Conservation (phyloP, 2,113 vertebrate genomes). For the Engystomops pustulosus region DNA sequence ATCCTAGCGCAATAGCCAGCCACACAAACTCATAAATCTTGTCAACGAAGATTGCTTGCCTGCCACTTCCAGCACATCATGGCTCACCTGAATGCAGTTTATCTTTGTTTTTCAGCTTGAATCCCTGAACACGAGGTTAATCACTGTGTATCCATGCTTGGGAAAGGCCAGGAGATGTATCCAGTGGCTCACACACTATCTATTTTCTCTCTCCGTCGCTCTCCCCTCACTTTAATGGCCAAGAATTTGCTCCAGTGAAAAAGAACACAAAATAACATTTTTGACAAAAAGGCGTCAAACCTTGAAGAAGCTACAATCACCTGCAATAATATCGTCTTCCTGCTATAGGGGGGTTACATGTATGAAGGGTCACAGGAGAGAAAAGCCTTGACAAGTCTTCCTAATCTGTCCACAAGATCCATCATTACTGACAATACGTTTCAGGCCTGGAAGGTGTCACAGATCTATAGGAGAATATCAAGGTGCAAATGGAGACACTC, state of each 20-base stretch:
- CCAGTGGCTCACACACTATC: conserved; percentile 7
- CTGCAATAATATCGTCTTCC: neutral
- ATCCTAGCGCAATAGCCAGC: conserved; percentile 31
- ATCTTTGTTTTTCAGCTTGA: conserved; percentile 60
- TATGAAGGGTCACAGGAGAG: neutral
- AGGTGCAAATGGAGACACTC: neutral
- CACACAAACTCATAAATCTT: conserved; percentile 55
- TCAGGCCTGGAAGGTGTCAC: neutral
- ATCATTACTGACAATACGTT: neutral
- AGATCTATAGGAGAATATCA: neutral
- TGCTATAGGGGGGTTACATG: neutral
- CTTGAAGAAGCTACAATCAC: neutral
- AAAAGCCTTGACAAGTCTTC: neutral
- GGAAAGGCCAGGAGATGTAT: conserved; percentile 29
- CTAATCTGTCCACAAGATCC: neutral
- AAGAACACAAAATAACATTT: conserved; percentile 18
- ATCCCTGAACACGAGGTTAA: conserved; percentile 58
- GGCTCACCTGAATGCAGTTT: conserved; percentile 53
- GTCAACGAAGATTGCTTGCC: conserved; percentile 52
- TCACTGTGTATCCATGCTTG: conserved; percentile 47
- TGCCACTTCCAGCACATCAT: conserved; percentile 53
- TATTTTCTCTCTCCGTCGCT: neutral
- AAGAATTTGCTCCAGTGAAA: neutral
- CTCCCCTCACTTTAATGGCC: neutral
- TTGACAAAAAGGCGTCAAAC: conserved; percentile 1